Evolutionary conservation across 2,797 vertebrate species (phyloP).

Genomic region (Anas bahamensis): DNA sequence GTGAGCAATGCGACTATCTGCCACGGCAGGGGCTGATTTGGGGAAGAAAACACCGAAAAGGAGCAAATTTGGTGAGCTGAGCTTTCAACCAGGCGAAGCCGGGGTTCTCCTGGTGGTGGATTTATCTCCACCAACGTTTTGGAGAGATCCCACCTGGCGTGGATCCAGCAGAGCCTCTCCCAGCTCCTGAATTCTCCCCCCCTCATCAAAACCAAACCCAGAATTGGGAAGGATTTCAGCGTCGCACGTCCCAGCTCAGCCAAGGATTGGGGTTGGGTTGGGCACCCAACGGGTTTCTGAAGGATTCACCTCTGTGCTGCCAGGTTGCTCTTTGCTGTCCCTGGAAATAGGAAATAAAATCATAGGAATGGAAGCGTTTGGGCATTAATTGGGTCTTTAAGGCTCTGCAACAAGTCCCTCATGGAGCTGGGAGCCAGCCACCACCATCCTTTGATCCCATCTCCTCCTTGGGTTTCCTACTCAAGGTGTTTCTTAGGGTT

Average conservation of each 20-base stretch:
- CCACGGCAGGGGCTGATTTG: background rate
- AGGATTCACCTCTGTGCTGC: background rate
- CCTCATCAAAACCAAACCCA: background rate
- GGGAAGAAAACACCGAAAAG: background rate
- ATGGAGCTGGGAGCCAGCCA: background rate
- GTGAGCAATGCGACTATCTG: background rate
- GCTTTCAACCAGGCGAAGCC: background rate
- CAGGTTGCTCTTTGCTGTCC: background rate
- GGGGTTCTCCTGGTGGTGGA: background rate
- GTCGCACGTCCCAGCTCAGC: background rate
- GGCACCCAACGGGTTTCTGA: background rate
- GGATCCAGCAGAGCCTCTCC: background rate
- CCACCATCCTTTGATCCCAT: background rate
- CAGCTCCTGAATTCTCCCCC: background rate
- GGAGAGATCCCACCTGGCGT: background rate
- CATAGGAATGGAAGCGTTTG: background rate
- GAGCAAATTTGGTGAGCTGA: background rate
- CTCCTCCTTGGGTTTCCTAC: background rate
- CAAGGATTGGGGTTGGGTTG: background rate
- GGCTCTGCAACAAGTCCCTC: background rate
- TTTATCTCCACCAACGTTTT: background rate
- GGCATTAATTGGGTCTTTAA: background rate
- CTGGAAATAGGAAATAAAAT: no score
- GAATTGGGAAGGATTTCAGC: background rate
- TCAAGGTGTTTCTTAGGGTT: no score